phyloP scores from a whole-genome alignment of 2,113 vertebrate genomes.

The Zapus hudsonius region DNA sequence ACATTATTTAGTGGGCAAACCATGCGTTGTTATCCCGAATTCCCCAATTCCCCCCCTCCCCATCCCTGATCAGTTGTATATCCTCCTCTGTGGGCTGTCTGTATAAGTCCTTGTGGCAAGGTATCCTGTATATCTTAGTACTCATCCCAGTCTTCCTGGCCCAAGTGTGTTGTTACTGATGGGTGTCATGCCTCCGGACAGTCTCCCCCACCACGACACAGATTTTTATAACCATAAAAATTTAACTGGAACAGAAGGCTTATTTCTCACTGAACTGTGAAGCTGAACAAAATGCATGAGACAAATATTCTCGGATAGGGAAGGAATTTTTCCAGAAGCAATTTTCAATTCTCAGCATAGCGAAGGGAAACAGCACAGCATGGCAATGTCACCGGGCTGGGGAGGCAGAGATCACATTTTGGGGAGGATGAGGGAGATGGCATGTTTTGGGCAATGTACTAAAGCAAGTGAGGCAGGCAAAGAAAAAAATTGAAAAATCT shows the following conservation, averaged over 20 bases:
- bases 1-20: no score
- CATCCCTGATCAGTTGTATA: no score
- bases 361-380: conserved; percentile 37
- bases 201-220: no score
- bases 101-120: no score
- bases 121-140: no score
- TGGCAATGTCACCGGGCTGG: background rate
- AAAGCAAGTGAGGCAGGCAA: background rate
- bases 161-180: no score
- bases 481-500: no score
- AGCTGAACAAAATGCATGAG: conserved; percentile 12
- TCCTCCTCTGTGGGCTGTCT: no score
- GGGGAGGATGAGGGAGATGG: background rate
- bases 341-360: background rate
- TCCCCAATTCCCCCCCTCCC: no score
- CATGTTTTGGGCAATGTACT: conserved; percentile 12
- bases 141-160: no score
- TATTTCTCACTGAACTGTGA: conserved; percentile 34
- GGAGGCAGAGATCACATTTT: conserved; percentile 7
- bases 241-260: conserved; percentile 45
- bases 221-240: conserved; percentile 31
- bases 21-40: no score
- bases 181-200: no score
- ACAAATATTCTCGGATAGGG: conserved; percentile 23
- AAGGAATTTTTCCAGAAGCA: background rate